Percentiles rank a stretch among this genome's conserved stretches.
These are phyloP conservation scores for Percina caprodes DNA, from an alignment of 2,113 vertebrate genomes.

Conservation along the genomic window DNA sequence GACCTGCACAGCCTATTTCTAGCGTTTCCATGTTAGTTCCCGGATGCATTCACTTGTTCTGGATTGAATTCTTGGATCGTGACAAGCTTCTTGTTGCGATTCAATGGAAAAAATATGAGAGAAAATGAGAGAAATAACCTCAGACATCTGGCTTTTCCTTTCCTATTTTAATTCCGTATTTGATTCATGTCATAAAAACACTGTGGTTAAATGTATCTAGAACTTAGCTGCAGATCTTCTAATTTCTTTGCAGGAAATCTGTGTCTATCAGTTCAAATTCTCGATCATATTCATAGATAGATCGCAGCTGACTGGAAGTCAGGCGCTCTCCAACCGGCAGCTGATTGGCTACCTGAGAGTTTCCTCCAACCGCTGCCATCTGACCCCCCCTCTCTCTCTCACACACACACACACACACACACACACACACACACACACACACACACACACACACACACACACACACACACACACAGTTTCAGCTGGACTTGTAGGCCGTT, in stretches of 20 bases:
- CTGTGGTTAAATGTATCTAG: background rate
- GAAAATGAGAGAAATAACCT: background rate
- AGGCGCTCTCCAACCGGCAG: background rate
- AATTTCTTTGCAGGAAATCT: background rate
- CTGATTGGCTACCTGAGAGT: constrained; percentile 48
- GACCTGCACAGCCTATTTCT: background rate
- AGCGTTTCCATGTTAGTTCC: background rate
- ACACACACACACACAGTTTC: no score
- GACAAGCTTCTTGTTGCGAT: background rate
- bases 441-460: background rate
- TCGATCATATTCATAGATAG: background rate
- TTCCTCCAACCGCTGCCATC: constrained; percentile 3
- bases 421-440: no score
- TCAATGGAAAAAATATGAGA: background rate
- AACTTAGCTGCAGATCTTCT: no score
- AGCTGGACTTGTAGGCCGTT: no score
- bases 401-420: no score
- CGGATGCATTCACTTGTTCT: background rate
- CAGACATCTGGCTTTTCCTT: background rate
- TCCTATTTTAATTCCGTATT: background rate
- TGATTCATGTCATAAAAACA: background rate
- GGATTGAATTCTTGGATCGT: no score
- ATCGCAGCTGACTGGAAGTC: no score
- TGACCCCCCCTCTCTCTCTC: background rate
- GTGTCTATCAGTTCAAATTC: background rate